Conservation (phyloP, 2,888 invertebrate genomes). For the Phalera bucephala region DNA sequence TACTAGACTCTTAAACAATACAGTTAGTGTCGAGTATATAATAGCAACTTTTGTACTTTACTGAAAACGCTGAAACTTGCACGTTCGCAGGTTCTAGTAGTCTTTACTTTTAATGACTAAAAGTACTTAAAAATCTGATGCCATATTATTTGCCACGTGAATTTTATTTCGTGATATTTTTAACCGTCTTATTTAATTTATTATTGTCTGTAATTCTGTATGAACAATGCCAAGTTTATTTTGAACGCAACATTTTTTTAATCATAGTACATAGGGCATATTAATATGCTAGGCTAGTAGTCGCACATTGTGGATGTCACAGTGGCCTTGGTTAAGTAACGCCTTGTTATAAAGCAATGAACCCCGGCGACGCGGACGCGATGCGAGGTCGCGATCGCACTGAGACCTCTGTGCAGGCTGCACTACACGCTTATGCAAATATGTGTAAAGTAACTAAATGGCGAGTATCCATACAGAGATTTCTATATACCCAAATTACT, state of each 20-base stretch:
- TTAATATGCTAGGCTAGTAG: conserved; percentile 71
- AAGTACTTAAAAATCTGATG: conserved; percentile 80
- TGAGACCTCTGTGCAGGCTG: conserved; percentile 34
- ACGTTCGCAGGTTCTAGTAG: conserved; percentile 38
- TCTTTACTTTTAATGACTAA: conserved; percentile 60
- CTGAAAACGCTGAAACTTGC: conserved; percentile 28
- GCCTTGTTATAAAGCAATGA: conserved; percentile 71
- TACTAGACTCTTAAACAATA: conserved; percentile 50
- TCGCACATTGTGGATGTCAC: conserved; percentile 70
- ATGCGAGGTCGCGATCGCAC: conserved; percentile 14
- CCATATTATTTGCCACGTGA: conserved; percentile 81
- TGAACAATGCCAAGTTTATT: conserved; percentile 54
- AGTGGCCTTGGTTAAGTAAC: conserved; percentile 70
- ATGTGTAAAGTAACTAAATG: background rate
- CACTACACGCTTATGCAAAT: conserved; percentile 11
- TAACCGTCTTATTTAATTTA: conserved; percentile 70
- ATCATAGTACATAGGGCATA: conserved; percentile 62
- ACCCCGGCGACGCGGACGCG: conserved; percentile 43
- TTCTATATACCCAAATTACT: background rate
- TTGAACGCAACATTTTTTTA: conserved; percentile 52
- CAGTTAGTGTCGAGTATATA: conserved; percentile 36
- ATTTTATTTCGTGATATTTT: conserved; percentile 78
- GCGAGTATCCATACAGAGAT: conserved; percentile 1
- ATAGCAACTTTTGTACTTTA: conserved; percentile 35
- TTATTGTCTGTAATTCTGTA: conserved; percentile 63